Base-by-base conservation (phyloP, 2,113 vertebrate species). In the Neogale vison region DNA sequence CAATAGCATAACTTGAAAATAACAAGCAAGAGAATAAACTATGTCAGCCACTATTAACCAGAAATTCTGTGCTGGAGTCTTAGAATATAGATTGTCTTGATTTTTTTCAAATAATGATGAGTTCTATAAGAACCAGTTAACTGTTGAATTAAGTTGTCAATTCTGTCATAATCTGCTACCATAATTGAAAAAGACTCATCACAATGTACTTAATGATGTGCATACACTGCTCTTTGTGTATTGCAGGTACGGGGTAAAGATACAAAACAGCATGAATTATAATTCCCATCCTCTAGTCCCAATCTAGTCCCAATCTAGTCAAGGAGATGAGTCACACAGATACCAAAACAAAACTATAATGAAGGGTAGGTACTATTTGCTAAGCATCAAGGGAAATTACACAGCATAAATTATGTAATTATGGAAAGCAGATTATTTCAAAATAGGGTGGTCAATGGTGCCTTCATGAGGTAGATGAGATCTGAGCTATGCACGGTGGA, bases 1-100 rank as follows among this genome's bases (percentile, higher is more conserved):
- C 24, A 87, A 69, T 92, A 93, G 96, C 12, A 79, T 84, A 92
- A 93, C 57, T 77, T 97, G 83, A 94, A 92, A 97, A 92, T 79
- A 95, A 45, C 26, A 97, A 50, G 76, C 18, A 82, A 92, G 42
- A 84, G n/a, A 95, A 81, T 76, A 74, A 91, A 87, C 93, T 84
- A 82, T 87, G 55, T 47, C 67, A 83, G 74, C 31, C 8, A 31
- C 34, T 45, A n/a, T 84, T 94, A 91, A 94, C 77, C 79, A 94
- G 79, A 96, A 96, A 97, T 89, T 94, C 79, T 90, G 31, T 83
- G 39, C 47, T 55, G 87, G 36, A 63, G 59, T 82, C 31, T 94
- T 52, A 94, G 57, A 77, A 86, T 81, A 93, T 5, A 92, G 23
- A 81, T 71, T 80, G n/a, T 57, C 47, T 90, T 98, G 50, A 87